phyloP scores from a whole-genome alignment of 2,113 vertebrate species.

The Aegithalos caudatus region DNA sequence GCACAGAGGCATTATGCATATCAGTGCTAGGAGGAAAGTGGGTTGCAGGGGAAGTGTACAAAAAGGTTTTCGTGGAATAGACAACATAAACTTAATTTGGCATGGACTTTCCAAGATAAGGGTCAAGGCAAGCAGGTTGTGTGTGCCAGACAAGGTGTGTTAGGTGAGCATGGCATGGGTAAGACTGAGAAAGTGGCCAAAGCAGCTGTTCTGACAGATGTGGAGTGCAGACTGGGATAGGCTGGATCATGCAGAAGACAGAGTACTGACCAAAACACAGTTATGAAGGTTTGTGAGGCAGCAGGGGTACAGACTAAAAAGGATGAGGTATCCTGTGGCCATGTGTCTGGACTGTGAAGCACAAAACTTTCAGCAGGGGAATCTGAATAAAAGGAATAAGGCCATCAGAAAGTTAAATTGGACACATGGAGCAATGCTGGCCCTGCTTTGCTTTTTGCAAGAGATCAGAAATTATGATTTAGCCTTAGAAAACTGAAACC shows the following conservation, averaged over 20 bases:
- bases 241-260: not conserved
- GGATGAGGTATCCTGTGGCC: not conserved
- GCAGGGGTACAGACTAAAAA: not conserved
- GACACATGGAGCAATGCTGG: not conserved
- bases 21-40: not conserved
- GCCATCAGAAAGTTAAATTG: not conserved
- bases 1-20: not conserved
- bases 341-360: not conserved
- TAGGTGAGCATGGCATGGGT: not conserved
- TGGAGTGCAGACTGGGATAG: not conserved
- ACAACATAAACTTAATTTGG: not conserved
- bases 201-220: not conserved
- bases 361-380: not conserved
- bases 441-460: not conserved
- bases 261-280: not conserved
- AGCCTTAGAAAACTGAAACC: not conserved
- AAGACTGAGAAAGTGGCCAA: not conserved
- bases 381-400: not conserved
- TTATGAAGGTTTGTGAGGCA: not conserved
- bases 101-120: not conserved
- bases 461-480: not conserved
- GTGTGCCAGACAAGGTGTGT: not conserved
- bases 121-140: not conserved
- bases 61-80: not conserved
- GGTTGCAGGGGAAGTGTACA: fast-evolving